phyloP scores from a whole-genome alignment of 2,797 vertebrate species.

The Streptopelia turtur region DNA sequence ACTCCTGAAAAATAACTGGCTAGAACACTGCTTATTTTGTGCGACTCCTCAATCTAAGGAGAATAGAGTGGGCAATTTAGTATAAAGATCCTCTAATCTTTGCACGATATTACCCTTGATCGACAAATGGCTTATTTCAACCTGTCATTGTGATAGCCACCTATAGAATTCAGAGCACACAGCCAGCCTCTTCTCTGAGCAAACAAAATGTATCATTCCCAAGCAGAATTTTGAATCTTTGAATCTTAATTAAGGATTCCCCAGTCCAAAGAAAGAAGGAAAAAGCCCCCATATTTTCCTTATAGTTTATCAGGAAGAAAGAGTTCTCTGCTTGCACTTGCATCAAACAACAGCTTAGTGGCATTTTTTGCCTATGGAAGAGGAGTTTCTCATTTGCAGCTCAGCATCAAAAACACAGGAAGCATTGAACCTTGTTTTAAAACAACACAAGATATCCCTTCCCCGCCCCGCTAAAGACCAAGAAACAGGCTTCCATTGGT shows the following conservation, averaged over 20 bases:
- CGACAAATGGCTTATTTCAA: neutral
- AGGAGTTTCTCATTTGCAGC: slow-evolving; percentile 39
- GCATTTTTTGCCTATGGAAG: neutral
- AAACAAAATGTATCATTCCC: neutral
- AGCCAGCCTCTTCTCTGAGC: slow-evolving; percentile 66
- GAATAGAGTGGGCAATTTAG: slow-evolving; percentile 59
- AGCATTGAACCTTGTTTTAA: slow-evolving; percentile 31
- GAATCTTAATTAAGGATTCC: neutral
- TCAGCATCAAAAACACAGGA: slow-evolving; percentile 6
- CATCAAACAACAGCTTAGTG: neutral
- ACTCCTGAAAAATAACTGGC: slow-evolving; percentile 71
- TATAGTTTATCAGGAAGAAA: neutral
- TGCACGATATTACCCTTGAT: neutral
- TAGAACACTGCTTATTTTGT: slow-evolving; percentile 67
- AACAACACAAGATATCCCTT: slow-evolving; percentile 9
- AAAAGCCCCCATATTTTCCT: neutral
- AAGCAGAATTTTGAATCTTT: neutral
- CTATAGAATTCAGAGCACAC: slow-evolving; percentile 66
- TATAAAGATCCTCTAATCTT: neutral
- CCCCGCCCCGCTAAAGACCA: neutral
- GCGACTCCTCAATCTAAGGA: slow-evolving; percentile 26
- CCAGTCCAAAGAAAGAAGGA: slow-evolving; percentile 24
- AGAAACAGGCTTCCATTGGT: neutral
- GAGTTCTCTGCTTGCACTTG: neutral
- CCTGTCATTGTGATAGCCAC: slow-evolving; percentile 46